Evolutionary conservation across 2,888 invertebrate species (phyloP).

Genomic region (Phaonia tiefii): DNA sequence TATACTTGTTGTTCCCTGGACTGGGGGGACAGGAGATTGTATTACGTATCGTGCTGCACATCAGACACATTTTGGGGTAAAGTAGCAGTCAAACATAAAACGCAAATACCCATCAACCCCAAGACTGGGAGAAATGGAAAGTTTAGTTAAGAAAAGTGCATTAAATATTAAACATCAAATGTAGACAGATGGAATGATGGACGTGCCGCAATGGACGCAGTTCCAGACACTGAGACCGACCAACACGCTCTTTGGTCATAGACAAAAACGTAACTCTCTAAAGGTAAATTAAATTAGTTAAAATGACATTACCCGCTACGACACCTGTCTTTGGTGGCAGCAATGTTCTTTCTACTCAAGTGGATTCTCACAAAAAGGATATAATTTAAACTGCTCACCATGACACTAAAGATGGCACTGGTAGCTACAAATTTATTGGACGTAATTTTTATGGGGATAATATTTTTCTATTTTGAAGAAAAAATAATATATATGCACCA

Average conservation of each 20-base stretch:
- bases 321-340: slow-evolving; percentile 54
- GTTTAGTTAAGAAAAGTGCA: slow-evolving; percentile 51
- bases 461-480: neutral
- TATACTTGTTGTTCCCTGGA: slow-evolving; percentile 25
- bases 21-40: neutral
- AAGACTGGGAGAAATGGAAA: slow-evolving; percentile 10
- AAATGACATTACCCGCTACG: slow-evolving; percentile 57
- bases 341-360: too few species aligned
- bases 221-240: slow-evolving; percentile 12
- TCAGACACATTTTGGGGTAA: slow-evolving; percentile 14
- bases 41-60: slow-evolving; percentile 5
- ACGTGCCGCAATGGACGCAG: slow-evolving; percentile 8
- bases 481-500: slow-evolving; percentile 19
- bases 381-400: slow-evolving; percentile 26
- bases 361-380: neutral
- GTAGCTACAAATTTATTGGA: too few species aligned
- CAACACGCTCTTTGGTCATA: neutral
- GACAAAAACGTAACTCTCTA: slow-evolving; percentile 40
- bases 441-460: too few species aligned
- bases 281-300: slow-evolving; percentile 64
- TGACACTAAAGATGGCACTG: too few species aligned
- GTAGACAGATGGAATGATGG: slow-evolving; percentile 40
- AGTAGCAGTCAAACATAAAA: neutral
- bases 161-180: slow-evolving; percentile 60
- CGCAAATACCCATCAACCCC: neutral